Evolutionary conservation across 1,140 invertebrate species (phyloP).

Genomic region (Trachelipus rathkii): DNA sequence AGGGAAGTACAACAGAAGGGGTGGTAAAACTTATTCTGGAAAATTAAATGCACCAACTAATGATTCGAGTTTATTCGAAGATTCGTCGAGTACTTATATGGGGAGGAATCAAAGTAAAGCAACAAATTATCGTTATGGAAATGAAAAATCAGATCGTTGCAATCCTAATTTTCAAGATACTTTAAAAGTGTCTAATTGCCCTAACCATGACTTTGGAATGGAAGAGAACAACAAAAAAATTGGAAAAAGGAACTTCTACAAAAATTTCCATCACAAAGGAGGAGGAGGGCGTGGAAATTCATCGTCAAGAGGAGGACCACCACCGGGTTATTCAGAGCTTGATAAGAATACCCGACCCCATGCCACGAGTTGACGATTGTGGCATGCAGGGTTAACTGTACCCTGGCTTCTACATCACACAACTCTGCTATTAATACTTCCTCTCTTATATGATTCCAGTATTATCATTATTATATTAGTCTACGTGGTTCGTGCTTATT

Average conservation of each 20-base stretch:
- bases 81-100: too few relatives aligned
- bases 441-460: not conserved
- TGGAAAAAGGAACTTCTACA: not conserved
- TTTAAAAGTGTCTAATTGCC: not conserved
- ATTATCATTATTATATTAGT: not conserved
- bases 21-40: not conserved
- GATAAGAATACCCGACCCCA: not conserved
- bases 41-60: too few relatives aligned
- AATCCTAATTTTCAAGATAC: too few relatives aligned
- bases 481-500: not conserved
- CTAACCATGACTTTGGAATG: not conserved
- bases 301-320: not conserved
- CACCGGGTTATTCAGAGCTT: not conserved
- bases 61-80: too few relatives aligned
- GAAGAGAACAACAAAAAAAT: not conserved
- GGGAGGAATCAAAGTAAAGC: too few relatives aligned
- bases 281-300: not conserved
- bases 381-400: not conserved
- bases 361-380: constrained; percentile 11
- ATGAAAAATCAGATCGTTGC: too few relatives aligned
- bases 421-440: not conserved
- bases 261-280: not conserved
- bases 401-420: not conserved
- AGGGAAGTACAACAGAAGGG: not conserved
- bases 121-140: too few relatives aligned